phyloP scores from a whole-genome alignment of 2,888 invertebrate genomes.

The Therioaphis trifolii region DNA sequence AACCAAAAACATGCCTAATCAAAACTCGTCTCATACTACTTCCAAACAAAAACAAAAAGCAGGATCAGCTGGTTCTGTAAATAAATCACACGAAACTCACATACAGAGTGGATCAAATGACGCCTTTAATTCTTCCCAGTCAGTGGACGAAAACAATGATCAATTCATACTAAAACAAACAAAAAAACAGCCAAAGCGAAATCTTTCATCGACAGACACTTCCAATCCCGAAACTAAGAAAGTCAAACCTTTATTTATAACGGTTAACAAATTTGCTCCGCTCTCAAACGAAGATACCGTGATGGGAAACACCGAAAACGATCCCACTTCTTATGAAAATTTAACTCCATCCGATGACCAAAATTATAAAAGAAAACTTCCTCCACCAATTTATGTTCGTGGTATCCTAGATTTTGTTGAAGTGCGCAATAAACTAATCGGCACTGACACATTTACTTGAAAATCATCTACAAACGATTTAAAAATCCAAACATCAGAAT shows the following conservation, averaged over 20 bases:
- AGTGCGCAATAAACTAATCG: neutral
- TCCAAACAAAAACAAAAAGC: slow-evolving; percentile 6
- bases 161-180: neutral
- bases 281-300: neutral
- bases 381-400: neutral
- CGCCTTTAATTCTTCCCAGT: neutral
- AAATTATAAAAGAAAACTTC: neutral
- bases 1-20: slow-evolving; percentile 17
- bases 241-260: slow-evolving; percentile 21
- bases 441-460: neutral
- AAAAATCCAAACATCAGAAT: neutral
- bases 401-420: neutral
- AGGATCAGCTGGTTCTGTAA: neutral
- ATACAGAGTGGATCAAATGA: neutral
- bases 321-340: neutral
- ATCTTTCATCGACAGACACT: neutral
- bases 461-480: slow-evolving; percentile 19
- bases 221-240: no score
- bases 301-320: neutral
- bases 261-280: neutral
- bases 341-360: neutral
- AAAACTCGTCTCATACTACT: slow-evolving; percentile 13
- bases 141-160: neutral
- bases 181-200: neutral
- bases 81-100: neutral